Conservation (phyloP, 2,113 vertebrate genomes). For the Xiphorhynchus elegans region DNA sequence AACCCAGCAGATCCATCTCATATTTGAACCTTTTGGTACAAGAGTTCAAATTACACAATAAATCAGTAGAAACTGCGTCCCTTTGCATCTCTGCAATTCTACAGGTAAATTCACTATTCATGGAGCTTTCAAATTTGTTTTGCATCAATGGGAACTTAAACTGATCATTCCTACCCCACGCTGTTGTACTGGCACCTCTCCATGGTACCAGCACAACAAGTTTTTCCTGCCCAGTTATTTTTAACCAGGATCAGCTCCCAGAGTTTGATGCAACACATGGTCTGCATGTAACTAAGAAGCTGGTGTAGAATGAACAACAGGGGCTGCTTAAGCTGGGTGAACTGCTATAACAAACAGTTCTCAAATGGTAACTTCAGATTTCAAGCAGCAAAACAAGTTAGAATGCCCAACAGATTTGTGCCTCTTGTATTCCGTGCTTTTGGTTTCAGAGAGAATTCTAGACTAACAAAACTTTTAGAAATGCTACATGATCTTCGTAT, state of each 20-base stretch:
- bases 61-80: background rate
- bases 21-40: background rate
- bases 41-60: background rate
- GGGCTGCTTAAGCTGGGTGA: background rate
- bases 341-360: background rate
- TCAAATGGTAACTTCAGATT: background rate
- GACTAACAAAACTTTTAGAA: background rate
- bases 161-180: background rate
- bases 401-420: background rate
- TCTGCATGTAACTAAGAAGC: background rate
- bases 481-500: background rate
- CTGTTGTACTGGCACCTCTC: background rate
- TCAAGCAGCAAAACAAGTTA: background rate
- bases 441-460: background rate
- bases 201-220: background rate
- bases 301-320: background rate
- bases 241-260: constrained; percentile 11
- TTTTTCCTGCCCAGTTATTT: constrained; percentile 34
- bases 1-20: background rate
- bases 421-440: background rate
- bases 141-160: background rate
- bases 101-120: rapidly evolving
- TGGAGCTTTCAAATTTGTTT: background rate
- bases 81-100: rapidly evolving
- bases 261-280: background rate